Evolutionary conservation across 2,797 vertebrate genomes (phyloP).

Genomic region (Bradypodion pumilum): DNA sequence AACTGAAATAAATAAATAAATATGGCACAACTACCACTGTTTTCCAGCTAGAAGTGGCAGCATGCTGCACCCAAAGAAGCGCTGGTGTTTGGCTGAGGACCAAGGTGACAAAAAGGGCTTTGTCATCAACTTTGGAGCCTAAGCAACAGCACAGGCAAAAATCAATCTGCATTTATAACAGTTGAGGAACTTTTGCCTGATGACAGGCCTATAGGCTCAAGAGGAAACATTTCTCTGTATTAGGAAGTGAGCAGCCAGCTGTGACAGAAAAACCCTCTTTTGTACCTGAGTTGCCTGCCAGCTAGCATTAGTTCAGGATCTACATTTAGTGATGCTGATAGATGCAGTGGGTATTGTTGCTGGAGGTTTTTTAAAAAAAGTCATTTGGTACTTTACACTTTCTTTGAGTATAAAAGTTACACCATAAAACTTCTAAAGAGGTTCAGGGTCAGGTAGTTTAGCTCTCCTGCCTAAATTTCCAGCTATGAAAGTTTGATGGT

Average conservation of each 20-base stretch:
- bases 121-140: background rate
- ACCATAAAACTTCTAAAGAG: background rate
- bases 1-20: too few relatives aligned
- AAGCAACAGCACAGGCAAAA: background rate
- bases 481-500: background rate
- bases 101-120: slow-evolving; percentile 25
- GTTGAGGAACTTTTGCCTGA: slow-evolving; percentile 7
- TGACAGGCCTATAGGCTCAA: slow-evolving; percentile 4
- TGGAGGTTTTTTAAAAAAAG: background rate
- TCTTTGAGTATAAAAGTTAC: background rate
- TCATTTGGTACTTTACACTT: background rate
- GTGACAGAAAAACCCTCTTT: slow-evolving; percentile 6
- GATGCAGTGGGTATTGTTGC: background rate
- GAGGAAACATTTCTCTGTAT: background rate
- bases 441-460: background rate
- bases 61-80: background rate
- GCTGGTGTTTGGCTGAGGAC: slow-evolving; percentile 4
- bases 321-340: background rate
- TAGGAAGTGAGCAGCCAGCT: slow-evolving; percentile 31
- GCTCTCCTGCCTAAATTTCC: background rate
- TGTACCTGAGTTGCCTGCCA: slow-evolving; percentile 3
- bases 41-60: background rate
- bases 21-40: background rate
- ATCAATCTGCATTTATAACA: slow-evolving; percentile 27
- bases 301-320: background rate